These are phyloP conservation scores for Apus apus DNA, from an alignment of 2,113 vertebrate species.

Conservation along the genomic window DNA sequence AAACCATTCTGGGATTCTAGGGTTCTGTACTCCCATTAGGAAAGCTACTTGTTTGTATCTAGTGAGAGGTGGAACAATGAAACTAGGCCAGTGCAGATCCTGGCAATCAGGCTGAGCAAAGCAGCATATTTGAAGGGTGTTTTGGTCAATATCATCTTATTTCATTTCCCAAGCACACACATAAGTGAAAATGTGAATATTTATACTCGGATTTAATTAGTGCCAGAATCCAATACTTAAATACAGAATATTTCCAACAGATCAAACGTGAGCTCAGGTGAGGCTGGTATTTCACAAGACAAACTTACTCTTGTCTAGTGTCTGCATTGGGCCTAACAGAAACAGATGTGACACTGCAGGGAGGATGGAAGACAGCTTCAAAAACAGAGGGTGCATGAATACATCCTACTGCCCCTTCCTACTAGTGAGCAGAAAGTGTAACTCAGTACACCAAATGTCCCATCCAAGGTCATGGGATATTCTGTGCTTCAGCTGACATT, in stretches of 20 bases:
- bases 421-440: not conserved
- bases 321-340: not conserved
- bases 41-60: not conserved
- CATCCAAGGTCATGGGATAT: not conserved
- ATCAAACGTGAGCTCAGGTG: not conserved
- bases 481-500: not conserved
- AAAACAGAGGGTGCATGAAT: not conserved
- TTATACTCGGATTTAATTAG: not conserved
- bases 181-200: not conserved
- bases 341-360: not conserved
- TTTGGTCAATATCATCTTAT: not conserved
- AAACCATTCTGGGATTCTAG: no score
- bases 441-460: accelerated
- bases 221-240: not conserved
- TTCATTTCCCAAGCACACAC: no score
- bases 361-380: not conserved
- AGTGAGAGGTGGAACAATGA: not conserved
- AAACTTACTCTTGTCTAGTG: not conserved
- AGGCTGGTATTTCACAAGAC: not conserved
- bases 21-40: not conserved
- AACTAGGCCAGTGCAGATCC: not conserved
- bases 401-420: not conserved
- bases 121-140: not conserved
- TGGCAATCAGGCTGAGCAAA: not conserved
- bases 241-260: not conserved